Base-by-base conservation (phyloP, 2,113 vertebrate species). In the Phocoena phocoena region DNA sequence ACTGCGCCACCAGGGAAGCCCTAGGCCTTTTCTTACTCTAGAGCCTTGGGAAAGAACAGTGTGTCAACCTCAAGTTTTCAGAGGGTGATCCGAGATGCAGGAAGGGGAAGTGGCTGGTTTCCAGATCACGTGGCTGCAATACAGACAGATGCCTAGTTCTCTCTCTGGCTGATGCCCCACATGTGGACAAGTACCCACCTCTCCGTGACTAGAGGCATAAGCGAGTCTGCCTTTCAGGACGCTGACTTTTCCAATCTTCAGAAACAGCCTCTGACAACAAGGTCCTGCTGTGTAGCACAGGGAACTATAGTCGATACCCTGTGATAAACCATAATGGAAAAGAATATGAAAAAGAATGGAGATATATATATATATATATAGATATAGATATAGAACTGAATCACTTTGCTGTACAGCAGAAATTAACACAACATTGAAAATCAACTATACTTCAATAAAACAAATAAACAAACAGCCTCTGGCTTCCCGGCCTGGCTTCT, bases 21-120 rank as follows among this genome's bases (percentile, higher is more conserved):
- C 44, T 47, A 81, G 63, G 17, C 31, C 44, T 74, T 89, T 80
- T 95, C 68, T 97, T 55, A 63, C 86, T 85, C 94, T 70, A 92
- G 89, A 81, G 33, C 63, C 38, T 62, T 58, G 36, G 47, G 63
- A 95, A 25, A 63, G 68, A 80, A 50, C 47, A 38, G 15, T 2
- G 3, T 85, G 38, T 88, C 74, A 80, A 31, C 36, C 65, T 88
- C 53, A 62, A 3, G 73, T 90, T 93, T 84, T 79, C 47, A 47
- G 41, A 21, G 36, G 18, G 28, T 55, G 11, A 67, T 53, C 81
- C 36, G 33, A 31, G 71, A 3, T 25, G 23, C 58, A 33, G 67
- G 65, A 62, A 92, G 38, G 11, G 38, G 11, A 81, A 3, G n/a
- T 20, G 50, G 31, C 71, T 67, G 70, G 38, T 36, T 87, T 95